These are phyloP conservation scores for Oxystoma pomonae DNA, from an alignment of 2,888 invertebrate species.

Conservation along the genomic window DNA sequence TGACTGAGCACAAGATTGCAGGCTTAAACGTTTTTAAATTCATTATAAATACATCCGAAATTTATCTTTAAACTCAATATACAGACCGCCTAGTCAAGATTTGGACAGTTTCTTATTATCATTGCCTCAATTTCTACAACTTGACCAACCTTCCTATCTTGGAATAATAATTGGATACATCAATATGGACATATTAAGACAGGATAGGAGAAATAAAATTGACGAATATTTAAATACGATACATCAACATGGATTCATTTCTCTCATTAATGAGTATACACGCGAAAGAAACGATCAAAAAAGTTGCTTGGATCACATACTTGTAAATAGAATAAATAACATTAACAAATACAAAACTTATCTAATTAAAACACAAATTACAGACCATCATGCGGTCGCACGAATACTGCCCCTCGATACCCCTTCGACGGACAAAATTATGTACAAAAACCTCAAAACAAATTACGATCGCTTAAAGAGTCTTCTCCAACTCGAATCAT, in stretches of 20 bases:
- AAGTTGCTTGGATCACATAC: slow-evolving; percentile 8
- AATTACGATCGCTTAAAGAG: neutral
- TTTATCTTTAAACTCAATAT: too few relatives aligned
- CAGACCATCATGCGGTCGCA: slow-evolving; percentile 6
- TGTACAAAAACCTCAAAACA: neutral
- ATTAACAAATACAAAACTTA: slow-evolving; percentile 3
- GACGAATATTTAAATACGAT: slow-evolving; percentile 2
- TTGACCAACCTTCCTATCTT: too few relatives aligned
- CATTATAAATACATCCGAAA: too few relatives aligned
- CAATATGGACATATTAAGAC: too few relatives aligned
- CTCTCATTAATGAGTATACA: slow-evolving; percentile 6
- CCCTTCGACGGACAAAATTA: too few relatives aligned
- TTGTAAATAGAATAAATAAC: neutral
- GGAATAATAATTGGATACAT: too few relatives aligned
- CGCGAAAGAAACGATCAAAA: too few relatives aligned
- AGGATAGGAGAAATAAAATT: slow-evolving; percentile 5
- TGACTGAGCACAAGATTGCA: too few relatives aligned
- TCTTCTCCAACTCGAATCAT: neutral
- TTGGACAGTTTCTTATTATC: too few relatives aligned
- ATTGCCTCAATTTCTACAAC: too few relatives aligned
- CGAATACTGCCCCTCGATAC: neutral
- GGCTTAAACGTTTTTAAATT: too few relatives aligned
- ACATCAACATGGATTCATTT: slow-evolving; percentile 4
- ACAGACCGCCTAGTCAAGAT: too few relatives aligned
- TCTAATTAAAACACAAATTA: slow-evolving; percentile 6